Base-by-base conservation (phyloP, 2,888 invertebrate species). In the Lasioglossum leucozonium region DNA sequence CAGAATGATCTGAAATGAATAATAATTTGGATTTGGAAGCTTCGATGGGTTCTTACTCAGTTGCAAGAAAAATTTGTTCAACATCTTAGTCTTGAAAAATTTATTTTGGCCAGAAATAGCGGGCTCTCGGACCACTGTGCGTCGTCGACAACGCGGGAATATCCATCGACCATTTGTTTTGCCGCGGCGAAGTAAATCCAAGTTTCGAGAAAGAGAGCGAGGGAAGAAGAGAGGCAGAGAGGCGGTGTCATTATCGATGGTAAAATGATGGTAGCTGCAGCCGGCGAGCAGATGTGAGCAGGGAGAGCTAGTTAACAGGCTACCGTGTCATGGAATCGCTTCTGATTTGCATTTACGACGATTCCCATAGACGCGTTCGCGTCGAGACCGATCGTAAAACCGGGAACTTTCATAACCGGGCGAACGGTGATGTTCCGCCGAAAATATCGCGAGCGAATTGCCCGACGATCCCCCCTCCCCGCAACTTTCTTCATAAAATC, bases 401-500 rank as follows among this genome's bases (percentile, higher is more conserved):
- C 47, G 44, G n/a, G 67, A 67, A 77, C 67, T 77, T 77, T 77
- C 67, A 77, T 77, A 77, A 77, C 67, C 47, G n/a, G 47, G 37
- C 11, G 30, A 37, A 69, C n/a, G 47, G 76, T 34, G 65, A 44
- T 65, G 42, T 65, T 40, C 34, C 40, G 34, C 44, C 44, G 65
- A 67, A 67, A 76, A 76, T 67, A 67, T 67, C 44, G 22, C n/a
- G n/a, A 22, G 37, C 65, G 75, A 75, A 75, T 75, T 34, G 76
- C 30, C 18, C 26, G 26, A 42, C 58, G 42, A 75, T 75, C 62
- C 11, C 11, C 37, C 62, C 65, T 11, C 11, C 37, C 62, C 65
- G 75, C 65, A 76, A 76, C 44, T 76, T 76, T 76, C 42, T 76
- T 65, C 75, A 58, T 76, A 76, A 76, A 37, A 40, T 76, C 65